Evolutionary conservation across 2,113 vertebrate species (phyloP), one percentile per base, ranked within the genome.

Genomic region (Australoheros scitulus): DNA sequence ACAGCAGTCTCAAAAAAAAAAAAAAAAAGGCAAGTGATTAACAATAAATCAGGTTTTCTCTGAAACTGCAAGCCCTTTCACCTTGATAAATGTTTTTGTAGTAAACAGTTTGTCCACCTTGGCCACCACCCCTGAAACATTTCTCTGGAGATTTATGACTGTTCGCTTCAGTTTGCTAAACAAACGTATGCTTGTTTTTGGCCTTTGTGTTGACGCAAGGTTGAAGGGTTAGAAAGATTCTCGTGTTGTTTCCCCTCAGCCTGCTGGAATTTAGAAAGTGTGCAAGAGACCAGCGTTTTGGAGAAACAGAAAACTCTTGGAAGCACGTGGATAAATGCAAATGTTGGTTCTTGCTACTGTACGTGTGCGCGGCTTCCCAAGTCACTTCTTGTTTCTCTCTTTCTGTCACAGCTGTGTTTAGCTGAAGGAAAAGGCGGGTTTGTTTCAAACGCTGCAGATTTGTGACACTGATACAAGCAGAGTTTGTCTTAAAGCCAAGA

Each of bases 161-260:
- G 89, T 77, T 77, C 41, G 11, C 68, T 87, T 91, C 63, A 43
- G 85, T 86, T 92, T 87, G 90, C 84, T 83, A 93, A 94, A 93
- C 90, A 94, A 89, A 84, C 55, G 52, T 75, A 13, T 93, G 87
- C 94, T 95, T 92, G 90, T 93, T 88, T 34, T 93, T 92, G 91
- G 88, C 87, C 63, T 84, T 88, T 87, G 87, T 78, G 83, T 87
- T 87, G 83, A 92, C 80, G 60, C 61, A 78, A 86, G 76, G 63
- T 81, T 36, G 60, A 74, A 59, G 85, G 59, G 80, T 83, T 83
- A 74, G 61, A 88, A 76, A 58, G 75, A 83, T 76, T 82, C 58
- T 80, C 1, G 11, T 64, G 64, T 75, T 86, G 85, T 92, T 86
- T 50, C 58, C 6, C n/a, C 84, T 65, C 83, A 90, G 68, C 80